phyloP scores from a whole-genome alignment of 2,113 vertebrate species.

The Tamias sibiricus region DNA sequence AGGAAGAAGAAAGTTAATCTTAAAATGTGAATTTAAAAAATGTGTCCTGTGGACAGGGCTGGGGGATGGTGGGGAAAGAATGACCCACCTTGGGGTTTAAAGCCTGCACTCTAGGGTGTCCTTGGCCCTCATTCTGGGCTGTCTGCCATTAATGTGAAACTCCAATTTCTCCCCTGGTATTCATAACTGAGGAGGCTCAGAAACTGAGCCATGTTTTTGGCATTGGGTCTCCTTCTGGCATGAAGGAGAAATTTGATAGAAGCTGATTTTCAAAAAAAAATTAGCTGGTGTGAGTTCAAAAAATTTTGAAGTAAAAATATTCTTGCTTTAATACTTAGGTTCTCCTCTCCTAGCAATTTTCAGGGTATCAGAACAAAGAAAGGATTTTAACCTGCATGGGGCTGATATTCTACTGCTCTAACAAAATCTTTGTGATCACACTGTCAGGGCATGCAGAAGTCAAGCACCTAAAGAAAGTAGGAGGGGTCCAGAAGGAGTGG shows the following conservation, averaged over 20 bases:
- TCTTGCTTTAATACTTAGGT: not conserved
- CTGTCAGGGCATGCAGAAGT: not conserved
- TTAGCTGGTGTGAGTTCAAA: not conserved
- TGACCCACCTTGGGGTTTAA: not conserved
- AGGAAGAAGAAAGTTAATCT: not conserved
- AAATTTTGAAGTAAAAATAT: not conserved
- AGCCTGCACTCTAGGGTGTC: rapidly evolving
- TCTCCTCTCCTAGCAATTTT: not conserved
- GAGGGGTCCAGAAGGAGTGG: not conserved
- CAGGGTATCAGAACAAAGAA: slow-evolving; percentile 9
- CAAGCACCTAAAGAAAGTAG: not conserved
- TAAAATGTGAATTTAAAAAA: not conserved
- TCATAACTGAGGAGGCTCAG: not conserved
- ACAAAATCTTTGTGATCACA: not conserved
- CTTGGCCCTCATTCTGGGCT: not conserved
- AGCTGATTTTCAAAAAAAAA: slow-evolving; percentile 12
- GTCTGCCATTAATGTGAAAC: not conserved
- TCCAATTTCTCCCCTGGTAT: not conserved
- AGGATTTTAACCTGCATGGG: not conserved
- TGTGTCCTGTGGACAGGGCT: not conserved
- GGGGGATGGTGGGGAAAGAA: not conserved
- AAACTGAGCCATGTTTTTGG: not conserved
- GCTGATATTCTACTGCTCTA: not conserved
- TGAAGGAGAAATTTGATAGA: not conserved
- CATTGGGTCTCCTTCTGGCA: not conserved